Base-by-base conservation (phyloP, 2,797 vertebrate genomes). In the Rhynchonycteris naso region DNA sequence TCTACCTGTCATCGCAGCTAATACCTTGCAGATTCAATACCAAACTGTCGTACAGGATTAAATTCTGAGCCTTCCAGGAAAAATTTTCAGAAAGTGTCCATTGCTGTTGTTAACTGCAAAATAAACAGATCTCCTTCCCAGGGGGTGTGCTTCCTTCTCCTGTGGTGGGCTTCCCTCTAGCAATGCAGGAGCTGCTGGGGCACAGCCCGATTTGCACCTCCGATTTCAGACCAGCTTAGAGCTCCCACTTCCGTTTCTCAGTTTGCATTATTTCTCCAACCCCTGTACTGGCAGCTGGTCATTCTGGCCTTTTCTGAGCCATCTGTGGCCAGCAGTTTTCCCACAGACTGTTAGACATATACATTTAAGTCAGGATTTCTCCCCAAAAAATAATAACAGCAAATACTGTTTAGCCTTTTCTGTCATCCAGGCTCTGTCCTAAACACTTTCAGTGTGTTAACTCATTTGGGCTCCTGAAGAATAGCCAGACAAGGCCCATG, bases 401-500 rank as follows among this genome's bases (percentile, higher is more conserved):
- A 75, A 58, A 78, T 66, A 75, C 35, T 54, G 1, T 72, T 69
- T 35, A 50, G 33, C 16, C 24, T 85, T 90, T 93, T 72, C 58
- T 96, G 30, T 79, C 74, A 61, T 28, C 72, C 81, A 69, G 7
- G 1, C 26, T 28, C 22, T 71, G 56, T 80, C 65, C 61, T 86
- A 28, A 69, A 33, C 65, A 68, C 69, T 84, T 72, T 38, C 47
- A 75, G 33, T 81, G 13, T 28, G 54, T 89, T 88, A 59, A 63
- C 33, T 80, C 30, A 33, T 56, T 85, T 47, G 83, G 59, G 52
- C 95, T 97, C 87, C 96, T 76, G 92, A 90, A 96, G 54, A 1
- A 52, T 94, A 96, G 14, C 93, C 90, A 92, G 96, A 94, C 28
- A 66, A 43, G 89, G 84, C 88, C 96, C 76, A 90, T 93, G 94